phyloP scores from a whole-genome alignment of 2,888 invertebrate genomes.

The Tenodera sinensis region DNA sequence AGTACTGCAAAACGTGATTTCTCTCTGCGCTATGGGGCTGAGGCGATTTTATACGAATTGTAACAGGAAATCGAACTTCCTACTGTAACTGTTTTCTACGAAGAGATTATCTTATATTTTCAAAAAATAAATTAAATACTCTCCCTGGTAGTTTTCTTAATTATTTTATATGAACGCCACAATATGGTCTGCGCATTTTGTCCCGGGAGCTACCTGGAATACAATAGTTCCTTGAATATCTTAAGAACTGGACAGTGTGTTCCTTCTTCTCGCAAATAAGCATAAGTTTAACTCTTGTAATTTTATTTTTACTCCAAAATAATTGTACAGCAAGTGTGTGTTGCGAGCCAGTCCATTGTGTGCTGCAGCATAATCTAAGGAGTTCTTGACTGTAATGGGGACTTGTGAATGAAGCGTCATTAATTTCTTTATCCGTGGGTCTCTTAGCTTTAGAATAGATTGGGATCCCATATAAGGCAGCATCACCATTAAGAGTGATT shows the following conservation, averaged over 20 bases:
- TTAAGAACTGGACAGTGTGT: background rate
- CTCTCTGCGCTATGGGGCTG: too few species aligned
- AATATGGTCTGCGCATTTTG: too few species aligned
- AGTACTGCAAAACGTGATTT: too few species aligned
- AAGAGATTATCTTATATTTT: too few species aligned
- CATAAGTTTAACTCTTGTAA: background rate
- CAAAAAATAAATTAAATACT: too few species aligned
- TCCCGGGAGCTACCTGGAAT: background rate
- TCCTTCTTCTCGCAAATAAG: background rate
- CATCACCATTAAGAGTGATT: background rate
- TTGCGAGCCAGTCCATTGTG: background rate
- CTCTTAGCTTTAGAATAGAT: background rate
- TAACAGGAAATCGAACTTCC: too few species aligned
- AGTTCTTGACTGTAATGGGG: background rate
- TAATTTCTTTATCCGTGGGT: slow-evolving; percentile 2
- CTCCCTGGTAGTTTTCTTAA: too few species aligned
- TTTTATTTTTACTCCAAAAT: background rate
- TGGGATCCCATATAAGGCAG: background rate
- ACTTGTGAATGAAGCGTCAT: background rate
- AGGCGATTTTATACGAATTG: too few species aligned
- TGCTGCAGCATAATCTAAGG: background rate
- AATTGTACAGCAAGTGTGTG: background rate
- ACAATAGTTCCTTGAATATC: background rate
- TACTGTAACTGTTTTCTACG: too few species aligned
- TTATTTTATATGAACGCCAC: too few species aligned